Base-by-base conservation (phyloP, 2,113 vertebrate species). In the Gnathonemus longibarbis region DNA sequence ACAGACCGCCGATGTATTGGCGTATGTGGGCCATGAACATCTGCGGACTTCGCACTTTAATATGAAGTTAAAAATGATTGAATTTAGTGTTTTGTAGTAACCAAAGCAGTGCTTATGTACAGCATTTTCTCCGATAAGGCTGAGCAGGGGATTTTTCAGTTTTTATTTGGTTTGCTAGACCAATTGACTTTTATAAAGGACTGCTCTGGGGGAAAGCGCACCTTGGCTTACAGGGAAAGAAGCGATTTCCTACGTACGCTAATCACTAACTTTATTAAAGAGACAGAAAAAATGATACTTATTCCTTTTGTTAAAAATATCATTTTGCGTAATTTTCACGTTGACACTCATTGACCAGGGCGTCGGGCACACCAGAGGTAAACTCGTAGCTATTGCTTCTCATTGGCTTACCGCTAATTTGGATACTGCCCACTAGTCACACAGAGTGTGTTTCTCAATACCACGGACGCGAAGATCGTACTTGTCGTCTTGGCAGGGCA, bases 261-360 rank as follows among this genome's bases (percentile, higher is more conserved):
- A 49, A 45, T n/a, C 10, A 89, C 15, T 27, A 19, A 27, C 27
- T 52, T 53, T 19, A 58, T 56, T 89, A 89, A 88, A 91, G 49
- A 56, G 3, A 50, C 2, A 31, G 9, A 27, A 48, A 66, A 84
- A 77, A 53, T 70, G 48, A 15, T 10, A 15, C 6, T 70, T 45
- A 39, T 80, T 94, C 91, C 85, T 88, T 77, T 90, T 96, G 94
- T 94, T 95, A 95, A 95, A 96, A 95, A 94, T 92, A 91, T 93
- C 89, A 89, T 91, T 94, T 89, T 93, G 93, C 91, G 92, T 50
- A 27, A 77, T 92, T 93, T 62, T 66, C 87, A 49, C 35, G 13
- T 48, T 49, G 27, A 56, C 85, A 80, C 5, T 46, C 15, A 80
- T 42, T 45, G 45, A 90, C 27, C 24, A 56, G 24, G 83, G 85